A percentile compares a stretch with the other conserved stretches of the same genome.
These are phyloP conservation scores for Tinamus guttatus DNA, from an alignment of 2,113 vertebrate genomes.

Conservation along the genomic window DNA sequence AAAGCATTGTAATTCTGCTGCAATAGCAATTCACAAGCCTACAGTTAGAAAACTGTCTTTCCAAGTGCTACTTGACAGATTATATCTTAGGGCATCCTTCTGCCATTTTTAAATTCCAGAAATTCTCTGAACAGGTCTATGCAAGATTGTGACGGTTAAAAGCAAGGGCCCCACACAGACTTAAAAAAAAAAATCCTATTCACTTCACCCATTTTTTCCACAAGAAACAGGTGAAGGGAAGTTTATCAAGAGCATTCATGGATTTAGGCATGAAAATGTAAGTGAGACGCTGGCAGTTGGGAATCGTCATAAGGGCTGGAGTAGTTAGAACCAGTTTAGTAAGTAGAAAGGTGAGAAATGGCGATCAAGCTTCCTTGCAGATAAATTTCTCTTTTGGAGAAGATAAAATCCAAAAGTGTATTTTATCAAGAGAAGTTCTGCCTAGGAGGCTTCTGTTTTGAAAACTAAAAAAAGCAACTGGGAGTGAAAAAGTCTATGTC, in stretches of 20 bases:
- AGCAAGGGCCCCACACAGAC: not conserved
- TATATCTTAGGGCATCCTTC: not conserved
- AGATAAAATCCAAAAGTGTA: not conserved
- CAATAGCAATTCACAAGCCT: not conserved
- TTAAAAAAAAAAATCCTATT: not conserved
- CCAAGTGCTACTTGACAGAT: not conserved
- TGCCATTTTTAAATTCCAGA: conserved; percentile 7
- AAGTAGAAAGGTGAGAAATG: not conserved
- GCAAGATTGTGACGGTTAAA: not conserved
- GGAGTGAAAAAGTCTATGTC: not conserved
- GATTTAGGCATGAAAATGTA: not conserved
- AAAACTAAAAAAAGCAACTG: not conserved
- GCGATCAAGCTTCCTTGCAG: not conserved
- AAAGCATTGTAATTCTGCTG: not conserved
- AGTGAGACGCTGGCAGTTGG: not conserved
- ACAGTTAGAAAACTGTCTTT: not conserved
- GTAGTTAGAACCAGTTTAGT: not conserved
- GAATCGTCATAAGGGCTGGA: not conserved
- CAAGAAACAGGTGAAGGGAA: not conserved
- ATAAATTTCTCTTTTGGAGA: not conserved
- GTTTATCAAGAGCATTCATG: not conserved
- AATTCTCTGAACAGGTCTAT: not conserved
- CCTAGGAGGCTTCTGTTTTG: not conserved
- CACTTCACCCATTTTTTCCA: not conserved
- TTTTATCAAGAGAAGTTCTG: not conserved